A percentile compares a stretch with the other conserved stretches of the same genome.
Evolutionary conservation across 2,113 vertebrate species (phyloP).

Genomic region (Setophaga coronata): DNA sequence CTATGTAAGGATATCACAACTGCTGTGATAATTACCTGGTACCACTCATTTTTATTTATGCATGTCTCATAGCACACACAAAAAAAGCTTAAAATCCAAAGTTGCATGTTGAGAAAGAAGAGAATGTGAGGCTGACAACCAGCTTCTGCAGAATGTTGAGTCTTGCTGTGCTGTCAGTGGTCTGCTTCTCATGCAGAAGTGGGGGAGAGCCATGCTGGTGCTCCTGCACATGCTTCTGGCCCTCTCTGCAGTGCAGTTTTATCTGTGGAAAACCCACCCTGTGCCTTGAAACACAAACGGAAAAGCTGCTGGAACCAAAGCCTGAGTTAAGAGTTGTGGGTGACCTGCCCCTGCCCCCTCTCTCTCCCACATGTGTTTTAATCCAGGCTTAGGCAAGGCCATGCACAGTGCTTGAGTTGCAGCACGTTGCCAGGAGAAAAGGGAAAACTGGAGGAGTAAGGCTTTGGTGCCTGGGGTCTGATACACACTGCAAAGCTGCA

Average conservation of each 20-base stretch:
- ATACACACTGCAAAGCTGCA: neutral
- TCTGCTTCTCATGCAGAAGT: neutral
- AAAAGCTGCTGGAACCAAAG: neutral
- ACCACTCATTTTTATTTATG: conserved; percentile 23
- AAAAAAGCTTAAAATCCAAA: neutral
- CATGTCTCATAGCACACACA: neutral
- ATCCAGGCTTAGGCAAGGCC: neutral
- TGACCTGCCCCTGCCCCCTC: neutral
- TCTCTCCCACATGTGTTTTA: neutral
- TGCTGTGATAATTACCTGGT: neutral
- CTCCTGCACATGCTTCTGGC: neutral
- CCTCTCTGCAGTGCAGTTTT: neutral
- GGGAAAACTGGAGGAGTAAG: neutral
- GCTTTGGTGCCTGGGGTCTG: neutral
- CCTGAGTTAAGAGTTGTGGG: neutral
- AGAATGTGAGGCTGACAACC: neutral
- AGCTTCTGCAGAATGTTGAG: neutral
- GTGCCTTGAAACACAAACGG: neutral
- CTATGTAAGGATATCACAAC: neutral
- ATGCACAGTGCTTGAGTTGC: neutral
- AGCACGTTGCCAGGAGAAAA: neutral
- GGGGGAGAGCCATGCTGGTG: neutral
- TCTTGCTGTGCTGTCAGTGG: neutral
- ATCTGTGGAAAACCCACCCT: neutral
- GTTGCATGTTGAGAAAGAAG: conserved; percentile 11